Evolutionary conservation across 2,797 vertebrate species (phyloP), one percentile per base, ranked within the genome.

Genomic region (Lithobates pipiens): DNA sequence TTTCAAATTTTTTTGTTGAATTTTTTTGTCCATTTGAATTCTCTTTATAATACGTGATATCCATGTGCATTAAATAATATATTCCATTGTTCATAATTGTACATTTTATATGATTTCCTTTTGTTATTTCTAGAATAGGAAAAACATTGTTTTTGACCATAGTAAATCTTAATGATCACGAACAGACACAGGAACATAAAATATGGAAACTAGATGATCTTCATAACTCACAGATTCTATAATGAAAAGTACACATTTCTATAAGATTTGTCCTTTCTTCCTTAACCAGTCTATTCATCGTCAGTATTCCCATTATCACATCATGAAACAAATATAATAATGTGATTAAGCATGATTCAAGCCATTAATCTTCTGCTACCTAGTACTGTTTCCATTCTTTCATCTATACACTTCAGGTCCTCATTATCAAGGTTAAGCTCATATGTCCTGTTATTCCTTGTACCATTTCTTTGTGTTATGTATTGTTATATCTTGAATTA

Each of bases 361-460:
- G 4, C 27, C 39, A 54, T 80, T 54, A 42, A 50, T 80, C 44
- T 57, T 80, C 65, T 3, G 2, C 65, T 44, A 73, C 23, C 71
- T n/a, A 73, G 23, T 29, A 67, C 42, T 81, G 32, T 9, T 72
- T 81, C 46, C 46, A 15, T 57, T 81, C 29, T 23, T 29, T 70
- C 1, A 11, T 50, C 77, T 80, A 29, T 71, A 71, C 21, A 54
- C 29, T 71, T 36, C 23, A 23, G 5, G 69, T 54, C 50, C 54
- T 25, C 18, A 39, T 54, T 71, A 61, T 72, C 46, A 81, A 72
- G 79, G 79, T 81, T 81, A 81, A 23, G n/a, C 13, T 61, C 32
- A 2, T 71, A 50, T 81, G 29, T 61, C 16, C 44, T 36, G 13
- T 71, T 25, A 71, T 61, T 16, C 72, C 72, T 46, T 16, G 11